Conservation (phyloP, 2,888 invertebrate species). For the Aphrophora alni region DNA sequence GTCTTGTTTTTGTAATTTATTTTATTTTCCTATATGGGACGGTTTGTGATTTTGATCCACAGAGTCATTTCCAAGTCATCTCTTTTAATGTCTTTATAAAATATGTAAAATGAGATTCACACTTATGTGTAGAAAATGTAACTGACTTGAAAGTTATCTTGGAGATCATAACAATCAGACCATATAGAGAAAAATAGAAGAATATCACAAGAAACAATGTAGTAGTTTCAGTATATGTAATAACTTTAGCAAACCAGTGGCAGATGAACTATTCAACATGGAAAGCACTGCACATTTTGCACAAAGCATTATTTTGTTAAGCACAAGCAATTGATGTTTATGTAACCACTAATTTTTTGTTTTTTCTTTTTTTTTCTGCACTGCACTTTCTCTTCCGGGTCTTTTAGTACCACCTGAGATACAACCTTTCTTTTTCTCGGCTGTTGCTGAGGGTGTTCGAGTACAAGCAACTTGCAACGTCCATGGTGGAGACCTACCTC, state of each 20-base stretch:
- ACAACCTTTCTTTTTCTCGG: slow-evolving; percentile 63
- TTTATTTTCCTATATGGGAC: too few relatives aligned
- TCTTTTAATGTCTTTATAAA: too few relatives aligned
- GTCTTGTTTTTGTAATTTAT: too few relatives aligned
- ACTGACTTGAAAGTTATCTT: too few relatives aligned
- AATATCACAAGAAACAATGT: too few relatives aligned
- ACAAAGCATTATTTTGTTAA: background rate
- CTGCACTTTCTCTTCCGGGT: slow-evolving; percentile 19
- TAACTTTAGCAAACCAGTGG: background rate
- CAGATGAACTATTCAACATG: background rate
- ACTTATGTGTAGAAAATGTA: too few relatives aligned
- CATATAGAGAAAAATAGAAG: too few relatives aligned
- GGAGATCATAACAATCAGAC: too few relatives aligned
- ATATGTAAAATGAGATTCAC: too few relatives aligned
- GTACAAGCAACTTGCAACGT: slow-evolving; percentile 57
- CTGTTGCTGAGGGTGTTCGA: slow-evolving; percentile 59
- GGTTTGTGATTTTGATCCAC: too few relatives aligned
- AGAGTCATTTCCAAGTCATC: too few relatives aligned
- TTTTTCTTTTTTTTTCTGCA: slow-evolving; percentile 12
- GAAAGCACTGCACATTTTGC: background rate
- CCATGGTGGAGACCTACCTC: slow-evolving; percentile 55
- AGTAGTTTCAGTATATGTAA: too few relatives aligned
- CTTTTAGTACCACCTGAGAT: slow-evolving; percentile 57
- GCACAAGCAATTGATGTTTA: background rate
- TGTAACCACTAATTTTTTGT: background rate